phyloP scores from a whole-genome alignment of 1,140 invertebrate species.

The Dufourea novaeangliae region DNA sequence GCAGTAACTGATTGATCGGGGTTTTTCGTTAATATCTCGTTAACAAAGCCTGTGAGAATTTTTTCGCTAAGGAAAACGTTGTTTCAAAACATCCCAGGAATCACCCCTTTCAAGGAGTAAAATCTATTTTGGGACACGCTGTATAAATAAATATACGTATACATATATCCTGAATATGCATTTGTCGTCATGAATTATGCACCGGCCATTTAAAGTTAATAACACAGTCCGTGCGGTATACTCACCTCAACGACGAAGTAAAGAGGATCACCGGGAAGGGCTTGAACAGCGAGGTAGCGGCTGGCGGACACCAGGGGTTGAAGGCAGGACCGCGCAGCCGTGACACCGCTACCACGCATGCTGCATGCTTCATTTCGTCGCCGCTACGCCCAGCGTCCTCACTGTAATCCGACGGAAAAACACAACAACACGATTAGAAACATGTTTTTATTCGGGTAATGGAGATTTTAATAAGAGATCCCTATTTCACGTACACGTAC shows the following conservation, averaged over 20 bases:
- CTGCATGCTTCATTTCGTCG: constrained; percentile 82
- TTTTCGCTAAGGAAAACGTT: too few relatives aligned
- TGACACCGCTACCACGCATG: constrained; percentile 82
- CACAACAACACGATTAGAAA: background rate
- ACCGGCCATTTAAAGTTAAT: background rate
- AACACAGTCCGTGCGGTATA: constrained; percentile 10
- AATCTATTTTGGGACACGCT: too few relatives aligned
- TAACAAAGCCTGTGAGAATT: too few relatives aligned
- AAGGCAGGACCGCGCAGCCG: constrained; percentile 82
- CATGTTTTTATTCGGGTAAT: background rate
- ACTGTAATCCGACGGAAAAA: constrained; percentile 67
- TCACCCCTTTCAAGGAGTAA: too few relatives aligned
- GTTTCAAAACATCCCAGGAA: too few relatives aligned
- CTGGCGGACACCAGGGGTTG: constrained; percentile 83
- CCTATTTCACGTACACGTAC: too few relatives aligned
- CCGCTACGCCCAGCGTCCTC: constrained; percentile 81
- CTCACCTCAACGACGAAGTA: constrained; percentile 85
- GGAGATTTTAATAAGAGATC: too few relatives aligned
- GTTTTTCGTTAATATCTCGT: too few relatives aligned
- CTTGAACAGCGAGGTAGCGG: constrained; percentile 84
- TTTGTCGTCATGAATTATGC: constrained; percentile 43
- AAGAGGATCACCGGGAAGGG: constrained; percentile 84
- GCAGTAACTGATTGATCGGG: too few relatives aligned
- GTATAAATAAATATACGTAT: too few relatives aligned
- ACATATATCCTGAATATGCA: constrained; percentile 22